Evolutionary conservation across 2,888 invertebrate species (phyloP), one percentile per base, ranked within the genome.

Genomic region (Drosophila mettleri): DNA sequence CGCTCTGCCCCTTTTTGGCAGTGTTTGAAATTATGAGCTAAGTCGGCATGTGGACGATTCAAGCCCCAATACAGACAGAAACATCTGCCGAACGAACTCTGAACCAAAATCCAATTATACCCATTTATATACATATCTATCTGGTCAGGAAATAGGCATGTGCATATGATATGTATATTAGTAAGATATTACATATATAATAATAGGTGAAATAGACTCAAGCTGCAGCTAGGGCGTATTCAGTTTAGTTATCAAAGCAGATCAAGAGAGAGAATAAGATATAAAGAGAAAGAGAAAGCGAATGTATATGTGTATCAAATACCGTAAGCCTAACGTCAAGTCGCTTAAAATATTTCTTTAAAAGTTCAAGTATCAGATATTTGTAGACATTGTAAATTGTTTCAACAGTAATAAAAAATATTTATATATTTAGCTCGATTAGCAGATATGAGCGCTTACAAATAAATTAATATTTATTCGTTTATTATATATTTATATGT

Each of bases 1-100:
- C 34, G 12, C 53, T 45, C 38, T 48, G 51, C 70, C 64, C 59
- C 72, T 34, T 66, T 77, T 72, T 61, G 69, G 49, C 59, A 68
- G 52, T 53, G 31, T 59, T 46, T 36, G 36, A 54, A 77, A 72
- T 65, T 49, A 65, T 74, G 64, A 72, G 67, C 57, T 34, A 51
- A 76, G 65, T 73, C 62, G 54, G 54, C 72, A 69, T 73, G 70
- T 75, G 72, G 72, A 29, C 63, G 41, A 34, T 48, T 41, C 52
- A 54, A 41, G 49, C 45, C 39, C 64, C 58, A 46, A 62, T 20
- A 38, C 24, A 51, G 53, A 24, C 61, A 36, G 34, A 49, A 73
- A 67, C 78, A 78, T 74, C 61, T 74, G 74, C 41, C 39, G 20
- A 22, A 12, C 29, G 10, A 41, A 54, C 51, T 55, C 46, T 33